These are phyloP conservation scores for Hypocryptadius cinnamomeus DNA, from an alignment of 2,113 vertebrate genomes.

Conservation along the genomic window DNA sequence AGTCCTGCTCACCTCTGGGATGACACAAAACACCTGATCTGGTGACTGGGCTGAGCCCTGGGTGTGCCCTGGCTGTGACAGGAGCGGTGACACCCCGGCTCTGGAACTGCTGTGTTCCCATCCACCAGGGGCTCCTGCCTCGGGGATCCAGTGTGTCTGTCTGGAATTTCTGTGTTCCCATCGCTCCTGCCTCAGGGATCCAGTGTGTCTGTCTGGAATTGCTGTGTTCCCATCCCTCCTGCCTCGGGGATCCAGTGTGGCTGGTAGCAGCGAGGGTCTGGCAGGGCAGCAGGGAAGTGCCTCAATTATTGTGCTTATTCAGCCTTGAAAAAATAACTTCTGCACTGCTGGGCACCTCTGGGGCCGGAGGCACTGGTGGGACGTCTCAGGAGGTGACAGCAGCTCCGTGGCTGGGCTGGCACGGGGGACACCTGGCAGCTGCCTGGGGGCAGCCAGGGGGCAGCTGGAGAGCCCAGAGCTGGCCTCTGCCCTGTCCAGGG, in stretches of 20 bases:
- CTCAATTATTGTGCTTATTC: not conserved
- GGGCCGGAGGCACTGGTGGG: not conserved
- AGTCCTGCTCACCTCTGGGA: not conserved
- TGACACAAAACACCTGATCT: not conserved
- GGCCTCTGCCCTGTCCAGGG: not conserved
- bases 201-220: too few species aligned
- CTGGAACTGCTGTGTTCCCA: not conserved
- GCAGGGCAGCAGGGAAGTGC: not conserved
- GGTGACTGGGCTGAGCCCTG: not conserved
- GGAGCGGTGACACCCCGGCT: fast-evolving
- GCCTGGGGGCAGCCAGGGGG: not conserved
- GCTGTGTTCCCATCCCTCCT: not conserved
- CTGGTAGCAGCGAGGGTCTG: not conserved
- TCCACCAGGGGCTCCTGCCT: not conserved
- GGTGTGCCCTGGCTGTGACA: not conserved
- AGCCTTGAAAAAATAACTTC: not conserved
- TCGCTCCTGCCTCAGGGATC: too few species aligned
- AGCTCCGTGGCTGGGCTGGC: not conserved
- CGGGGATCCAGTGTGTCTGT: too few species aligned
- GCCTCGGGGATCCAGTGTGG: not conserved
- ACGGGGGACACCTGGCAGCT: not conserved
- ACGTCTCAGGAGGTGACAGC: not conserved
- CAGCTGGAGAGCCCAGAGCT: not conserved
- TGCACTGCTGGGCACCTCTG: not conserved
- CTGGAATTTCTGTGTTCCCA: too few species aligned